Base-by-base conservation (phyloP, 2,113 vertebrate species). In the Grallaria varia region DNA sequence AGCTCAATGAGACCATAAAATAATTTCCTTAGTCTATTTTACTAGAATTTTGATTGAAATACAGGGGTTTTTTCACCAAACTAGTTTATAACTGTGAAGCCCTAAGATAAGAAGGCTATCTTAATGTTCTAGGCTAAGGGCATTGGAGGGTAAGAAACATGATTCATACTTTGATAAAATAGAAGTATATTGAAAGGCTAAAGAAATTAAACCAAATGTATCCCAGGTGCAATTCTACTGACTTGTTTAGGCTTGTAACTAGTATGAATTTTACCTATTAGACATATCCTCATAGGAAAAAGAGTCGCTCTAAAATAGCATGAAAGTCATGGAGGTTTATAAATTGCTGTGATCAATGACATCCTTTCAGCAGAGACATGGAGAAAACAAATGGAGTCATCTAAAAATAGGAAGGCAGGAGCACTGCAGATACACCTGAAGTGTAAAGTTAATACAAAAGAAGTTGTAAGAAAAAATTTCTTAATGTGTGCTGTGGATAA, bases 141-240 rank as follows among this genome's bases (percentile, higher is more conserved):
- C 78, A 69, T 30, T 47, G 66, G 73, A 77, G 40, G 21, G 35
- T 92, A 84, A 88, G 81, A 69, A 45, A 91, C 25, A 81, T 84
- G 78, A 84, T 93, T 91, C 84, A 91, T 91, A 78, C 55, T 82
- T 94, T 77, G 81, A 90, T 96, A 80, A 95, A 92, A 86, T 19
- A 78, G 73, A 80, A 89, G 31, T 72, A 81, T 91, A 83, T 35
- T 84, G 80, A 93, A 93, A 92, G n/a, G 62, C 45, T 86, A 73
- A 91, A 87, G 59, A 92, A 85, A 91, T 79, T 85, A 94, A 94
- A 74, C 42, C 15, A 85, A 93, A 93, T 83, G 33, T 69, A 95
- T 90, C 81, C 81, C 67, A 73, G 40, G 37, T 84, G 74, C 80
- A 93, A 73, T 78, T 68, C 68, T 53, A 35, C 53, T 90, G 75